Percentiles rank a stretch among this genome's conserved stretches.
Evolutionary conservation across 2,888 invertebrate species (phyloP).

Genomic region (Phlogophora meticulosa): DNA sequence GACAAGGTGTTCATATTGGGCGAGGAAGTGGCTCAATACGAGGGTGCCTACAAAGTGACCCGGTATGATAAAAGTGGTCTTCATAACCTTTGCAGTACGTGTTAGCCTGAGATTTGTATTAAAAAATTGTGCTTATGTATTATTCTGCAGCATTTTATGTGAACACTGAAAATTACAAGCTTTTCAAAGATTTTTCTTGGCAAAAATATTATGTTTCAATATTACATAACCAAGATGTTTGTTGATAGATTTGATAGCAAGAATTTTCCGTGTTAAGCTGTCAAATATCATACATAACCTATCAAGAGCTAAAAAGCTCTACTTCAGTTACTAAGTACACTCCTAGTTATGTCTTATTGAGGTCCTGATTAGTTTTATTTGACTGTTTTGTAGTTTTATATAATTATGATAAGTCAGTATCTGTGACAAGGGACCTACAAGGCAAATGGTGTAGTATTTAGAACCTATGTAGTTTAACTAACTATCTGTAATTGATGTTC

Average conservation of each 20-base stretch:
- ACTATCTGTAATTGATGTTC: background rate
- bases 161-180: background rate
- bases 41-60: slow-evolving; percentile 99
- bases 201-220: slow-evolving; percentile 48
- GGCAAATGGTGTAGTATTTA: background rate
- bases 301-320: background rate
- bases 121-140: background rate
- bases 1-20: slow-evolving; percentile 97
- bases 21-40: slow-evolving; percentile 99
- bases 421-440: background rate
- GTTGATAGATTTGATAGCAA: slow-evolving; percentile 74
- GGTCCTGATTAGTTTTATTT: background rate
- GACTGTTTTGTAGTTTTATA: no score
- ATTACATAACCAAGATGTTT: slow-evolving; percentile 83
- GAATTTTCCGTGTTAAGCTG: slow-evolving; percentile 12
- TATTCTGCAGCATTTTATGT: background rate
- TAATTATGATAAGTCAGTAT: background rate
- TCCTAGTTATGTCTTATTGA: no score
- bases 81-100: slow-evolving; percentile 57
- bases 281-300: slow-evolving; percentile 9
- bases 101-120: slow-evolving; percentile 13
- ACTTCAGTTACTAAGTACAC: background rate
- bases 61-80: slow-evolving; percentile 75
- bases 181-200: background rate
- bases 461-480: background rate